Evolutionary conservation across 2,888 invertebrate species (phyloP), one percentile per base, ranked within the genome.

Genomic region (Cheilosia variabilis): DNA sequence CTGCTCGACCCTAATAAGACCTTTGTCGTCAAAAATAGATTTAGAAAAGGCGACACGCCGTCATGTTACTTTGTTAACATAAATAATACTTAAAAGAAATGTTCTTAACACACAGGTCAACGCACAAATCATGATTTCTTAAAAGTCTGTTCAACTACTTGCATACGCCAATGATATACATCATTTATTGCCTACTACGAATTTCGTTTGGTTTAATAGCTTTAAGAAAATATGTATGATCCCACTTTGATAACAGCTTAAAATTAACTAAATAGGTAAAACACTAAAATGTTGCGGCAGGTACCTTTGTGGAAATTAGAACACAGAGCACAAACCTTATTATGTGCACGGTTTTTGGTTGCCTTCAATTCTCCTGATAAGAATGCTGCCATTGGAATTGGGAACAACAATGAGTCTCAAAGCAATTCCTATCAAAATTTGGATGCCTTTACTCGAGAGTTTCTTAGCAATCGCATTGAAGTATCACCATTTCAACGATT

Each of bases 401-500:
- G 15, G 10, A 10, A 9, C 13, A 71, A 10, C 17, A 45, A 63
- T 17, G 57, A 43, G 7, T 0, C 31, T 6, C 9, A 66, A 17
- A 43, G 10, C 1, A n/a, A 60, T 4, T 2, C 19, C 4, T 15
- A 15, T 15, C 78, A 89, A 68, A 81, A 87, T 89, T 89, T 87
- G 53, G 92, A 92, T 87, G 91, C 90, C 71, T 96, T 95, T 89
- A 92, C 94, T 68, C 93, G 94, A 87, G 95, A 96, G 89, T 95
- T 95, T 90, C 90, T 93, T 58, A 92, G 92, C 83, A 93, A 95
- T 89, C 95, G 95, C 89, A 95, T 96, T 73, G 93, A 94, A 66
- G 94, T 95, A 31, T 95, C 93, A 80, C 86, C 91, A 58, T 94
- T 98, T 88, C 99, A 99, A 93, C 96, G 94, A 91, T 90, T 94